phyloP scores from a whole-genome alignment of 2,888 invertebrate genomes.

The Camponotus fellah region DNA sequence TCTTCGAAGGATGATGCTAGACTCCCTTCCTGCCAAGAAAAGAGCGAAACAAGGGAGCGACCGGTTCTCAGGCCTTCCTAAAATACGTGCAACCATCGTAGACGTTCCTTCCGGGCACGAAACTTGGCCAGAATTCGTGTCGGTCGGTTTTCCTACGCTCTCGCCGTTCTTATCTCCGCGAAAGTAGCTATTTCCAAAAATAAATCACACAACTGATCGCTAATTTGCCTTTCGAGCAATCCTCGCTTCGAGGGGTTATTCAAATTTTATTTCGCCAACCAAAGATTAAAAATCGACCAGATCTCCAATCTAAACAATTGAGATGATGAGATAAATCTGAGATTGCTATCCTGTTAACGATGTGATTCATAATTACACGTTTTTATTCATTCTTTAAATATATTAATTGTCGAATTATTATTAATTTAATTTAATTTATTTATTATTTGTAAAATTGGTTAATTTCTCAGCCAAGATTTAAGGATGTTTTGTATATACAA shows the following conservation, averaged over 20 bases:
- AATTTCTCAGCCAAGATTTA: too few relatives aligned
- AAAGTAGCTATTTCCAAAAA: slow-evolving; percentile 78
- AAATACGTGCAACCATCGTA: slow-evolving; percentile 78
- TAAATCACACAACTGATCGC: slow-evolving; percentile 83
- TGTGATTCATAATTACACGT: neutral
- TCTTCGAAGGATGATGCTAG: slow-evolving; percentile 62
- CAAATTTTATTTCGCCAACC: slow-evolving; percentile 48
- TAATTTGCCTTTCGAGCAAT: slow-evolving; percentile 62
- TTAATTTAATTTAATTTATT: too few relatives aligned
- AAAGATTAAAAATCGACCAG: slow-evolving; percentile 18
- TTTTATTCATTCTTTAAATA: neutral
- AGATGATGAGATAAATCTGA: slow-evolving; percentile 72
- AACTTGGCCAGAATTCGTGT: slow-evolving; percentile 45
- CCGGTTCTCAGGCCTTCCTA: slow-evolving; percentile 71
- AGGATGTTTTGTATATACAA: too few relatives aligned
- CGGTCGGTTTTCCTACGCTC: neutral
- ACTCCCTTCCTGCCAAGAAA: slow-evolving; percentile 57
- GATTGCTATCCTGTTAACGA: neutral
- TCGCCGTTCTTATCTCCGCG: slow-evolving; percentile 63
- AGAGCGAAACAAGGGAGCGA: slow-evolving; percentile 59
- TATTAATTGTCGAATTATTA: neutral
- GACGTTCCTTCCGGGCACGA: slow-evolving; percentile 79
- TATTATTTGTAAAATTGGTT: too few relatives aligned
- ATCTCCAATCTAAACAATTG: slow-evolving; percentile 42
- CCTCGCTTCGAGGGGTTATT: slow-evolving; percentile 75